Base-by-base conservation (phyloP, 1,140 invertebrate species). In the Drosophila auraria region DNA sequence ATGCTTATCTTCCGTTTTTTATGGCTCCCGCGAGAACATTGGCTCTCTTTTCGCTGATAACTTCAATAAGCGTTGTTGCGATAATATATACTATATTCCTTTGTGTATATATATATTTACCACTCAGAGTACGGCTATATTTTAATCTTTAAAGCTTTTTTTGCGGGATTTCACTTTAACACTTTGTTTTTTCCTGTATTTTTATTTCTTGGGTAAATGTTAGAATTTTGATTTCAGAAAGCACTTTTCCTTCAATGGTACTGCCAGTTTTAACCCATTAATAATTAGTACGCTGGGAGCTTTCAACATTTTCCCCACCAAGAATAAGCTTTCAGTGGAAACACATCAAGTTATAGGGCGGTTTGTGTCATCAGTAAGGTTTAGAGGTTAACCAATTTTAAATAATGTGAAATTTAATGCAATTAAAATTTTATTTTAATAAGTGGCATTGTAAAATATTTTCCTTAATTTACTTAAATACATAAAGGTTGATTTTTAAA, bases 1-100 rank as follows among this genome's bases (percentile, higher is more conserved):
- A 38, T n/a, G 60, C 56, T 90, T 89, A 87, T 89, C 83, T 68
- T 3, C 17, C 3, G 4, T 33, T 20, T 53, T 78, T 45, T 66
- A 71, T 81, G 49, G 49, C 11, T 47, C 56, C 45, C 57, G 15
- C 44, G 36, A 56, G 44, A 45, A 69, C 50, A 40, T 74, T 20
- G 23, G 14, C 53, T 68, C 72, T 75, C 59, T 75, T 58, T 71
- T 56, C 7, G 40, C 78, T 84, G 84, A 87, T 87, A 87, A 72
- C 73, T 72, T 65, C 50, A 79, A 82, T 79, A 23, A 4, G 40
- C 30, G 36, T 20, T 25, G 23, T 38, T 69, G 72, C 63, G 78
- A 78, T 83, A 74, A 74, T 59, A 60, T 49, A 53, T 60, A 17
- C 7, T 49, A 40, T 9, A 11, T 45, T 14, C 38, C 2, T 3